These are phyloP conservation scores for Coracopsis vasa DNA, from an alignment of 2,113 vertebrate genomes.

Conservation along the genomic window DNA sequence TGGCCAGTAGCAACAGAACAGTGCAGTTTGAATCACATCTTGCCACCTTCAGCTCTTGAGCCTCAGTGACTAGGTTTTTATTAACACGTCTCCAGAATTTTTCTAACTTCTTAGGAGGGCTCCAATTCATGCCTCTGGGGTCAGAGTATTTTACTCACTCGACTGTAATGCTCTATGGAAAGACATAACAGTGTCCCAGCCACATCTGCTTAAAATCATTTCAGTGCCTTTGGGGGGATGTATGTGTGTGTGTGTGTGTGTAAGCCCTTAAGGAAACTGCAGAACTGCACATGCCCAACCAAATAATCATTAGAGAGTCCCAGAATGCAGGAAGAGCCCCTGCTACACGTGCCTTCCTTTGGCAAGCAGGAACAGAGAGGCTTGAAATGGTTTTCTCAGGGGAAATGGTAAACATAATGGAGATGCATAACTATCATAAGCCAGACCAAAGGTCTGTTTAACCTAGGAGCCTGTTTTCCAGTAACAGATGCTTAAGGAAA, in stretches of 20 bases:
- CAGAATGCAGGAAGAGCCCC: background rate
- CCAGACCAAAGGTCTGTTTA: conserved; percentile 31
- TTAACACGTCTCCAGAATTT: background rate
- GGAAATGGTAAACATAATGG: background rate
- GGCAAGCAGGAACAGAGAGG: background rate
- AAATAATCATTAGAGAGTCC: background rate
- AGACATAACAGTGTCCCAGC: background rate
- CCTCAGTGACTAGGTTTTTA: background rate
- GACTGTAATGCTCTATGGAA: background rate
- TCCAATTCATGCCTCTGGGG: background rate
- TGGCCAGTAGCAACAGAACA: background rate
- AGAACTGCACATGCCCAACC: background rate
- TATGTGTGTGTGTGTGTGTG: background rate
- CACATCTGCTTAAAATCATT: background rate
- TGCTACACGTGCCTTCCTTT: background rate
- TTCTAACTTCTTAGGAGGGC: background rate
- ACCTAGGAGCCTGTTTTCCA: conserved; percentile 8
- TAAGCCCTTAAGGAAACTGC: background rate
- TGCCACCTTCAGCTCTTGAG: background rate
- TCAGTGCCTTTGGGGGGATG: background rate
- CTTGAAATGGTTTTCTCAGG: background rate
- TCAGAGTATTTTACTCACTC: background rate
- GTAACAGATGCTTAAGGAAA: conserved; percentile 52
- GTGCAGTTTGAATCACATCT: background rate
- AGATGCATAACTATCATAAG: background rate